A percentile compares a stretch with the other conserved stretches of the same genome.
Conservation (phyloP, 2,888 invertebrate genomes). For the Eudemis profundana region DNA sequence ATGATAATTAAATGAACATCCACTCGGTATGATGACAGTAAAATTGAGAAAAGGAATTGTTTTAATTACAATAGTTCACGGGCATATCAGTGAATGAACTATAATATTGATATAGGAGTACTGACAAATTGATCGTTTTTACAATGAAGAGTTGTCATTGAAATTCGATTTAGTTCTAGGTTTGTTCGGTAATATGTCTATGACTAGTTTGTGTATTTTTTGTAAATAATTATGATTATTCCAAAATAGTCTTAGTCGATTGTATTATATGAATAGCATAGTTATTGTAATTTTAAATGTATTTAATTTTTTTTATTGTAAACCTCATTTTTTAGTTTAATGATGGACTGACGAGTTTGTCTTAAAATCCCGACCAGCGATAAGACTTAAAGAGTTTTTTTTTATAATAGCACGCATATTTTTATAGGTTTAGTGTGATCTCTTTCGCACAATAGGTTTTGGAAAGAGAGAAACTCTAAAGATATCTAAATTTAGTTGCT, state of each 20-base stretch:
- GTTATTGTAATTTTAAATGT: slow-evolving; percentile 65
- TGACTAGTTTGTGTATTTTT: slow-evolving; percentile 68
- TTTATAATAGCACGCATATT: too few relatives aligned
- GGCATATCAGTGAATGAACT: too few relatives aligned
- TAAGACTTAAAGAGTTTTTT: too few relatives aligned
- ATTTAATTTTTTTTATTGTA: slow-evolving; percentile 66
- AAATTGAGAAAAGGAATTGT: neutral
- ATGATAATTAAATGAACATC: too few relatives aligned
- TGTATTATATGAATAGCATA: slow-evolving; percentile 80
- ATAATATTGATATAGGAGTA: too few relatives aligned
- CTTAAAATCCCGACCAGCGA: neutral
- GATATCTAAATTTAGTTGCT: too few relatives aligned
- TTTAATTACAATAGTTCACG: too few relatives aligned
- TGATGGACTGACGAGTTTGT: slow-evolving; percentile 44
- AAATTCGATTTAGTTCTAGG: too few relatives aligned
- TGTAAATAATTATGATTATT: slow-evolving; percentile 80
- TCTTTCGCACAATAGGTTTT: neutral
- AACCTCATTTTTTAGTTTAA: slow-evolving; percentile 52
- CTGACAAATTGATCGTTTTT: too few relatives aligned
- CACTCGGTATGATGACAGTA: neutral
- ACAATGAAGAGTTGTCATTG: neutral
- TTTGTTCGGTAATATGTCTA: neutral
- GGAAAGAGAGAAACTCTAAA: slow-evolving; percentile 25
- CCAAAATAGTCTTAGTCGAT: slow-evolving; percentile 78
- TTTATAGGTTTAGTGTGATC: neutral